These are phyloP conservation scores for Poecilus cupreus DNA, from an alignment of 2,888 invertebrate genomes.

Conservation along the genomic window DNA sequence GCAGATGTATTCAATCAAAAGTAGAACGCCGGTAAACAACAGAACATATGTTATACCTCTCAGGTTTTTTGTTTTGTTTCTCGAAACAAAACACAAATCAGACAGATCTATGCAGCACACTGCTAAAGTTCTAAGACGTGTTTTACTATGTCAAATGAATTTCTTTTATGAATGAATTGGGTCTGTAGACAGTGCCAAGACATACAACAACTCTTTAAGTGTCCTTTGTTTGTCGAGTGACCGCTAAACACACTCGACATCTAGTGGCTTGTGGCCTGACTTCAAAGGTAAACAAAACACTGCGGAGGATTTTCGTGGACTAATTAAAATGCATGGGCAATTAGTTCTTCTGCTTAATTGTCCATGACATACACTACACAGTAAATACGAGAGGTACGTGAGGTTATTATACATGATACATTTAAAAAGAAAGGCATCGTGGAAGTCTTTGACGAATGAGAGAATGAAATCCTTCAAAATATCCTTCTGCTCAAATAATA, in stretches of 20 bases:
- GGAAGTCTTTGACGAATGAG: too few relatives aligned
- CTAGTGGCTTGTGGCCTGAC: not conserved
- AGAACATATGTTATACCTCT: constrained; percentile 30
- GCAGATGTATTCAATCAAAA: constrained; percentile 27
- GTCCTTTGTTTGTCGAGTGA: constrained; percentile 3
- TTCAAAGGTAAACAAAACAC: not conserved
- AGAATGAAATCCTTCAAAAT: too few relatives aligned
- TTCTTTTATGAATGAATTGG: constrained; percentile 39
- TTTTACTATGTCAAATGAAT: constrained; percentile 27
- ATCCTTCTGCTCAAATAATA: too few relatives aligned
- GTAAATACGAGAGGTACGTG: too few relatives aligned
- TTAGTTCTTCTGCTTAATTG: not conserved
- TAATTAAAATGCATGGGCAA: constrained; percentile 17
- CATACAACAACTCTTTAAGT: constrained; percentile 6
- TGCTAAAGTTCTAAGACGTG: not conserved
- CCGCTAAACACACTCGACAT: constrained; percentile 9
- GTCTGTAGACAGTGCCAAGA: constrained; percentile 27
- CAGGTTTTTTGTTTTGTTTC: constrained; percentile 19
- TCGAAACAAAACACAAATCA: constrained; percentile 31
- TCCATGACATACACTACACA: too few relatives aligned
- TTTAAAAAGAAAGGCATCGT: too few relatives aligned
- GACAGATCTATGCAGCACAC: constrained; percentile 5
- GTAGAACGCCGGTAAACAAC: constrained; percentile 14
- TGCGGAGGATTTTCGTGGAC: not conserved
- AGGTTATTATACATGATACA: too few relatives aligned